phyloP scores from a whole-genome alignment of 2,797 vertebrate species.

The Macrochelys suwanniensis region DNA sequence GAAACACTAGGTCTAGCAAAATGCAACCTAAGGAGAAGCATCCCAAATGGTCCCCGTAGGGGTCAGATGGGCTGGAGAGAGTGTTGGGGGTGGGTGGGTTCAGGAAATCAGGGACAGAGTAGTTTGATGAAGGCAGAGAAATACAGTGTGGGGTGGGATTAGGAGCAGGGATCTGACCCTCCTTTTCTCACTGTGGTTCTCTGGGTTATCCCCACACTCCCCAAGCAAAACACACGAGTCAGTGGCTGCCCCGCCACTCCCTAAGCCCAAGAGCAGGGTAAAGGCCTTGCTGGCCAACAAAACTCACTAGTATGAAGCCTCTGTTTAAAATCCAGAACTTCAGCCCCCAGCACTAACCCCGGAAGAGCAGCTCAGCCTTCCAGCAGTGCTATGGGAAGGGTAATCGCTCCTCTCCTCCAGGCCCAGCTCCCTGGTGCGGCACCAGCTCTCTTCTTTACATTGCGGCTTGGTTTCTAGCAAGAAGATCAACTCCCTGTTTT shows the following conservation, averaged over 20 bases:
- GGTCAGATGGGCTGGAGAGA: too few relatives aligned
- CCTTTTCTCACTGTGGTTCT: neutral
- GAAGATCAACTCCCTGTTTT: constrained; percentile 56
- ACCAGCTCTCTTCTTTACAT: neutral
- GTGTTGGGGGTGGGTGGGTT: too few relatives aligned
- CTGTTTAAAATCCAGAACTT: neutral
- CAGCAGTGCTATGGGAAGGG: neutral
- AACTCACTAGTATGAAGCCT: too few relatives aligned
- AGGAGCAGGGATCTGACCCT: neutral
- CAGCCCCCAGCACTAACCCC: neutral
- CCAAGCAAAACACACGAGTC: too few relatives aligned
- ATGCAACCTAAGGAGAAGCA: neutral
- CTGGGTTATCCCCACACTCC: neutral
- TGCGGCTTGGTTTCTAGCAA: neutral
- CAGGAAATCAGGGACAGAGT: too few relatives aligned
- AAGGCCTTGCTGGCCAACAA: too few relatives aligned
- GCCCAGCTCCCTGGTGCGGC: neutral
- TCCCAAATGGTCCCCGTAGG: too few relatives aligned
- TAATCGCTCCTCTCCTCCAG: neutral
- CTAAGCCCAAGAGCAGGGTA: too few relatives aligned
- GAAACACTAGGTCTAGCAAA: neutral
- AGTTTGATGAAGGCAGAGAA: neutral
- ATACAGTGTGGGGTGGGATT: neutral
- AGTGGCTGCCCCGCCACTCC: too few relatives aligned
- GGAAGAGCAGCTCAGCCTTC: neutral